Evolutionary conservation across 1,140 invertebrate genomes (phyloP).

Genomic region (Calliphora vicina): DNA sequence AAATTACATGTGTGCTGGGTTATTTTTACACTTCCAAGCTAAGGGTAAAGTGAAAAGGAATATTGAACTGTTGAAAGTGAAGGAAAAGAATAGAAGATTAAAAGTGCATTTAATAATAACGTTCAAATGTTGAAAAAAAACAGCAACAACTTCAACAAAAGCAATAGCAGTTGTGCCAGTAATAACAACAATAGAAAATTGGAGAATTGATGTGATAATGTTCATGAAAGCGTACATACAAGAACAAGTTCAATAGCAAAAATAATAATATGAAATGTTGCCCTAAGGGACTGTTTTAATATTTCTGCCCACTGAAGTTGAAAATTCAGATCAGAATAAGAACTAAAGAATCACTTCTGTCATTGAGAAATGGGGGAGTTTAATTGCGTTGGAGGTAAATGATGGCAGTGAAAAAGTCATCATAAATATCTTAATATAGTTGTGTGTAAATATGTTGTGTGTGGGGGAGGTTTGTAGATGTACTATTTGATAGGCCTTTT

Average conservation of each 20-base stretch:
- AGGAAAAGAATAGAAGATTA: slow-evolving; percentile 50
- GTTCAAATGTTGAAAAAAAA: not conserved
- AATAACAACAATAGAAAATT: not conserved
- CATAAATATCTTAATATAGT: slow-evolving; percentile 22
- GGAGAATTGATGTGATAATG: not conserved
- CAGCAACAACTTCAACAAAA: not conserved
- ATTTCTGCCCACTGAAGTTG: slow-evolving; percentile 1
- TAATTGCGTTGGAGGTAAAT: not conserved
- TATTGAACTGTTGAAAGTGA: not conserved
- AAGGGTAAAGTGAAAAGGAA: slow-evolving; percentile 23
- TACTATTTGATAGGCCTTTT: not conserved
- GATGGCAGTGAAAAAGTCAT: not conserved
- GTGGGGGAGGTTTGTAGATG: not conserved
- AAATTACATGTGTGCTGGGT: not conserved
- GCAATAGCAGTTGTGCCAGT: not conserved
- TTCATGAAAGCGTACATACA: not conserved
- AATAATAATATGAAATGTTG: slow-evolving; percentile 14
- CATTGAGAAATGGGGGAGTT: not conserved
- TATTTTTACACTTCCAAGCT: not conserved
- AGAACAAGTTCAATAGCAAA: not conserved
- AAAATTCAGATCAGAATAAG: not conserved
- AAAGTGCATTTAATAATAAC: slow-evolving; percentile 59
- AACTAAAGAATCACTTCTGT: not conserved
- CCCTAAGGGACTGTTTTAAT: slow-evolving; percentile 28
- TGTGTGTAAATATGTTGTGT: not conserved